Evolutionary conservation across 2,797 vertebrate species (phyloP).

Genomic region (Poliocrania exsul): DNA sequence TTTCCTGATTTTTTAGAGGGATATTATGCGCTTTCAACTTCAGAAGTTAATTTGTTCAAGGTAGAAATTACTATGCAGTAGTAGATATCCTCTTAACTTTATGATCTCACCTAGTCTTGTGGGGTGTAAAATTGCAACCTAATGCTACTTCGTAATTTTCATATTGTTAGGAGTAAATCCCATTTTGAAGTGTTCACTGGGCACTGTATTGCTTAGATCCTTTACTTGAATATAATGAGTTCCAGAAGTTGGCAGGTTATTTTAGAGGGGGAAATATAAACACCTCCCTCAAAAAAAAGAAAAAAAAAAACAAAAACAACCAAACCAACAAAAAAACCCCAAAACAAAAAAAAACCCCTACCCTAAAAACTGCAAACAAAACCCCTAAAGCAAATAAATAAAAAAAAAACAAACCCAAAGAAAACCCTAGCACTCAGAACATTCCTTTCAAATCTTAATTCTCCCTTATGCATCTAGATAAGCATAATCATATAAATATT

Average conservation of each 20-base stretch:
- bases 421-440: not conserved
- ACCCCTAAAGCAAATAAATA: no score
- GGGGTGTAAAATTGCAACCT: not conserved
- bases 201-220: not conserved
- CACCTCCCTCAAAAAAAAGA: not conserved
- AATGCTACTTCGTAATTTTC: not conserved
- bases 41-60: not conserved
- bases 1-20: not conserved
- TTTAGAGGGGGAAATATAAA: not conserved
- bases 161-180: not conserved
- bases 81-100: not conserved
- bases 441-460: not conserved
- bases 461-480: not conserved
- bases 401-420: not conserved
- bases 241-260: not conserved
- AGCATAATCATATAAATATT: not conserved
- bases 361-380: no score
- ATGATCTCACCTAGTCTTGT: not conserved
- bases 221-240: not conserved
- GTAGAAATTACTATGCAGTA: not conserved
- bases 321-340: not conserved
- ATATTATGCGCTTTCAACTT: not conserved
- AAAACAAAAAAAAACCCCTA: not conserved
- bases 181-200: not conserved
- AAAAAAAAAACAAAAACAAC: no score